Conservation (phyloP, 2,888 invertebrate species). For the Scotopteryx bipunctaria region DNA sequence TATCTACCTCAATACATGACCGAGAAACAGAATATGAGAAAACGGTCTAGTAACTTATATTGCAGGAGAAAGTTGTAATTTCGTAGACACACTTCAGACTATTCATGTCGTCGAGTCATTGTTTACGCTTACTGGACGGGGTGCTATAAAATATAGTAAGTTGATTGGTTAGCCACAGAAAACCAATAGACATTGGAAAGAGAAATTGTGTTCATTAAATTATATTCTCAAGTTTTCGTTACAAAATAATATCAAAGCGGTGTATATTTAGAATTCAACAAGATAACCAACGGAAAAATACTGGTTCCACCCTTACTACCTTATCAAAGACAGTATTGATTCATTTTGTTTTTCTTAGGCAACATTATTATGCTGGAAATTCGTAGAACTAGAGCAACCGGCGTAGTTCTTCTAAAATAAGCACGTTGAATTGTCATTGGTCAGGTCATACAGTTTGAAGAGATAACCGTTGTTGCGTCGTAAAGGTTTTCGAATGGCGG, state of each 20-base stretch:
- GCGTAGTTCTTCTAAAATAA: no score
- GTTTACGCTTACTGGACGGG: constrained; percentile 1
- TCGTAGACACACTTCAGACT: neutral
- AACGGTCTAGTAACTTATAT: constrained; percentile 6
- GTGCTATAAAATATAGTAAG: constrained; percentile 8
- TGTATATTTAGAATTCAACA: constrained; percentile 7
- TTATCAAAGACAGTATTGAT: neutral
- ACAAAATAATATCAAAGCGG: neutral
- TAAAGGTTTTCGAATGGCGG: no score
- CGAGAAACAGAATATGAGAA: constrained; percentile 1
- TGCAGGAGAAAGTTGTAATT: constrained; percentile 2
- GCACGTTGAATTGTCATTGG: no score
- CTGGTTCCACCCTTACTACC: neutral
- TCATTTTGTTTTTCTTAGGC: no score
- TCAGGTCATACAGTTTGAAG: no score
- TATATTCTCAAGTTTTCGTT: neutral
- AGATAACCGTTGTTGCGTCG: no score
- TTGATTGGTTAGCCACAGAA: constrained; percentile 8
- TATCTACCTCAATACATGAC: constrained; percentile 38
- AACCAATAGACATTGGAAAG: neutral
- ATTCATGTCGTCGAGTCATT: constrained; percentile 2
- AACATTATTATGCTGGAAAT: neutral
- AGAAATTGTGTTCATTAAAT: constrained; percentile 3
- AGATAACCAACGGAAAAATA: neutral
- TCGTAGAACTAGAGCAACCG: no score